Evolutionary conservation across 2,888 invertebrate genomes (phyloP), one percentile per base, ranked within the genome.

Genomic region (Orgyia antiqua): DNA sequence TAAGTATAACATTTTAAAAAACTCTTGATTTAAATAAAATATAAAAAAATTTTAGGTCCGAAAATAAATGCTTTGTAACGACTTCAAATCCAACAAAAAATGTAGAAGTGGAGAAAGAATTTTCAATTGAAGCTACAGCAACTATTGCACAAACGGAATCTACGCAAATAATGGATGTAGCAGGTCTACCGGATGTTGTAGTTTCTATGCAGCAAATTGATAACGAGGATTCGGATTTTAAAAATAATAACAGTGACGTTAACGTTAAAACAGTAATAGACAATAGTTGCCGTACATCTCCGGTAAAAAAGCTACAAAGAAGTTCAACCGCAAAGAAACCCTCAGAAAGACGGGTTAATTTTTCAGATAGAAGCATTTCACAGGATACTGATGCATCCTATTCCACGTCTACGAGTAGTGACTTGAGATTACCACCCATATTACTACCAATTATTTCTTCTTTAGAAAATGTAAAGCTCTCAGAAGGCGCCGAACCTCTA

Each of bases 371-470:
- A 58, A 87, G 87, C 39, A 79, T 78, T n/a, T 90, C 90, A 6
- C 89, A 89, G 64, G 90, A 90, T 34, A 89, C 89, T 1, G 90
- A 90, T 48, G 87, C 80, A 17, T 90, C 90, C 1, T 87, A 88
- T 56, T 89, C 89, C 8, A 89, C 89, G 4, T 88, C 88, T 1
- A 88, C 88, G 1, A 87, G 87, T 43, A 88, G 88, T 51, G 91
- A 91, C 44, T 73, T 91, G 49, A 86, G 91, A 60, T 72, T 93
- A 24, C 92, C 93, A 5, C 93, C 93, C 2, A 92, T 93, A 59
- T 72, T 92, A 47, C 75, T 91, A 19, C 92, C 92, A 15, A 91
- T 92, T 33, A 89, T 92, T 41, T 89, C 90, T 45, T 90, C 89
- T 39, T 69, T 92, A 51, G 89, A 89, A 66, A 86, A 80, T 34